Conservation (phyloP, 2,113 vertebrate species). For the Rhinolophus ferrumequinum region DNA sequence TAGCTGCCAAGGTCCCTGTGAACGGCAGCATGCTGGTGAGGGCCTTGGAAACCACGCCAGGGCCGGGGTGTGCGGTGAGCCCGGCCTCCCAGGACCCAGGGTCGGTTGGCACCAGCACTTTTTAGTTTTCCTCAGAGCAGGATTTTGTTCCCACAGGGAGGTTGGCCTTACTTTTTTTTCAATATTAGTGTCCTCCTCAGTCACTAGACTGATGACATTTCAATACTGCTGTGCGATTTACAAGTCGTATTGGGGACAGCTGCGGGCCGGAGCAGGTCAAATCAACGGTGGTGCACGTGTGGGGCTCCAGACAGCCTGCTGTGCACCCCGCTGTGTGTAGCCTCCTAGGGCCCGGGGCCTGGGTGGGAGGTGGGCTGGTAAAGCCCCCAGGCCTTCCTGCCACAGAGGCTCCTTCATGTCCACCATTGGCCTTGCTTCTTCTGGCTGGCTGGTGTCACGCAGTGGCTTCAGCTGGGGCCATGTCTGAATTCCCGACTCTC, state of each 20-base stretch:
- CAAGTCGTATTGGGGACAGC: background rate
- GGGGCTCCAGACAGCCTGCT: rapidly evolving
- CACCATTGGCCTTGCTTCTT: too few relatives aligned
- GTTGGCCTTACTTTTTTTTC: background rate
- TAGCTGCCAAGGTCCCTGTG: background rate
- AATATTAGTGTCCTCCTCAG: background rate
- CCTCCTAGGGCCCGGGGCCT: background rate
- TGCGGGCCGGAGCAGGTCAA: background rate
- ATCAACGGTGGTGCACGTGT: rapidly evolving
- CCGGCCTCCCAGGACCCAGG: background rate
- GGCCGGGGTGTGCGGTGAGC: background rate
- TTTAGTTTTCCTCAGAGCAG: background rate
- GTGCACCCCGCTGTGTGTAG: rapidly evolving
- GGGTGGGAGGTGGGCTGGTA: too few relatives aligned
- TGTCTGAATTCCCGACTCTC: too few relatives aligned
- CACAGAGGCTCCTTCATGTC: too few relatives aligned
- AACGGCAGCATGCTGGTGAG: rapidly evolving
- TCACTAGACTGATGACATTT: background rate
- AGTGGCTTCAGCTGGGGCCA: too few relatives aligned
- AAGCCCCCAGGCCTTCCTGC: too few relatives aligned
- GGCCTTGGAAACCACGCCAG: background rate
- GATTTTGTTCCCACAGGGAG: background rate
- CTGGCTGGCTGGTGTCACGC: too few relatives aligned
- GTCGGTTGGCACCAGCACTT: background rate
- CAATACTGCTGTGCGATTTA: background rate